Evolutionary conservation across 2,113 vertebrate genomes (phyloP), one percentile per base, ranked within the genome.

Genomic region (Zingel zingel): DNA sequence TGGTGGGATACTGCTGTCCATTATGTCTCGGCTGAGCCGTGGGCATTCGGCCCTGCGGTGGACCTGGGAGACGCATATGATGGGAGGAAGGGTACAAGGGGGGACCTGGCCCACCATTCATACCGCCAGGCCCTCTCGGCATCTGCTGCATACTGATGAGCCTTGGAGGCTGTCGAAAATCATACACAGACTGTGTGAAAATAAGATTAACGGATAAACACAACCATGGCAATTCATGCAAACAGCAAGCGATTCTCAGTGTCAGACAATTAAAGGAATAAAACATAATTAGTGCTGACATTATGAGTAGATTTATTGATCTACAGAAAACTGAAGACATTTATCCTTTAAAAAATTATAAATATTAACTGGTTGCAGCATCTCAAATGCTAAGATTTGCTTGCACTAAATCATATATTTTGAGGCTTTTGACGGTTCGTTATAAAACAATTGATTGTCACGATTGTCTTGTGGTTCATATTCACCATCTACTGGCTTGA

Each of bases 81-180:
- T 98, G 98, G 77, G 98, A 96, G 66, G 97, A 96, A 75, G 98
- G 96, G 92, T 96, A 99, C 93, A 96, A 95, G 43, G 94, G 72
- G 86, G 97, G 93, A 69, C 87, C 87, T 3, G 90, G 90, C 19
- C 96, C 96, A 82, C 98, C 98, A 87, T 98, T 99, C 94, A 99
- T 96, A 79, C 96, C 97, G 86, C 82, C 91, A 5, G 93, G 91
- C 15, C 96, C 96, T 91, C 98, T 95, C 88, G 97, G 97, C 93
- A 98, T 96, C 90, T 96, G 96, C 94, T 98, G 98, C 97, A 99
- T 98, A 95, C 97, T 99, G 95, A 99, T 99, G 93, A 99, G 97
- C 90, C 98, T 96, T 50, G 98, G 98, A 92, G 98, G 98, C 98
- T 99, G 88, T 81, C 68, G 3, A 53, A 70, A 43, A 63, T 13